A percentile compares a stretch with the other conserved stretches of the same genome.
Conservation (phyloP, 1,140 invertebrate genomes). For the Wasmannia auropunctata region DNA sequence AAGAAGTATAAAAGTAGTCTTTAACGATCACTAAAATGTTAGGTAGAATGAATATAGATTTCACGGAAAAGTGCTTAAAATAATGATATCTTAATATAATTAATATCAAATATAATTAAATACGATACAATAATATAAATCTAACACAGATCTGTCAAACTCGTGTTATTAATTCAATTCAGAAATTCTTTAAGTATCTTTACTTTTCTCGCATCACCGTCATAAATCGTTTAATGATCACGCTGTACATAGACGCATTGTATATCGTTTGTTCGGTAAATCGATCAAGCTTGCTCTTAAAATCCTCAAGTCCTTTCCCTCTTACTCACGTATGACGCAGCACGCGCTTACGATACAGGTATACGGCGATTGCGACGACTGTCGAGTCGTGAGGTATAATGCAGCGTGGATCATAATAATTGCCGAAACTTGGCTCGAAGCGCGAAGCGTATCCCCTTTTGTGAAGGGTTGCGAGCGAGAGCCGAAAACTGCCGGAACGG, state of each 20-base stretch:
- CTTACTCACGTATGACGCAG: neutral
- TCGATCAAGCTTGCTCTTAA: neutral
- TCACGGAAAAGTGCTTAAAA: neutral
- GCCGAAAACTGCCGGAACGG: conserved; percentile 26
- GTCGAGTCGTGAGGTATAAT: conserved; percentile 48
- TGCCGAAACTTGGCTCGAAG: conserved; percentile 71
- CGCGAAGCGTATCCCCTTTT: conserved; percentile 49
- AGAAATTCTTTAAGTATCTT: neutral
- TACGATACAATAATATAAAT: neutral
- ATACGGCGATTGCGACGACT: conserved; percentile 34
- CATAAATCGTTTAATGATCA: neutral
- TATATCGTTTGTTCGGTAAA: neutral
- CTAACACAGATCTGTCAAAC: neutral
- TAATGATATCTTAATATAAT: neutral
- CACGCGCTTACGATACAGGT: conserved; percentile 15
- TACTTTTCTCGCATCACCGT: neutral
- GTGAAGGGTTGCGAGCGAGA: conserved; percentile 61
- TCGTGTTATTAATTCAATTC: neutral
- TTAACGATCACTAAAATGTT: neutral
- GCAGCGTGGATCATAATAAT: conserved; percentile 70
- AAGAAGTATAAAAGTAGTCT: neutral
- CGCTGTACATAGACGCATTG: neutral
- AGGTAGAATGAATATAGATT: neutral
- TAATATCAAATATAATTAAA: neutral
- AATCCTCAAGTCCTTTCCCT: conserved; percentile 1